These are phyloP conservation scores for Cyanistes caeruleus DNA, from an alignment of 2,113 vertebrate genomes.

Conservation along the genomic window DNA sequence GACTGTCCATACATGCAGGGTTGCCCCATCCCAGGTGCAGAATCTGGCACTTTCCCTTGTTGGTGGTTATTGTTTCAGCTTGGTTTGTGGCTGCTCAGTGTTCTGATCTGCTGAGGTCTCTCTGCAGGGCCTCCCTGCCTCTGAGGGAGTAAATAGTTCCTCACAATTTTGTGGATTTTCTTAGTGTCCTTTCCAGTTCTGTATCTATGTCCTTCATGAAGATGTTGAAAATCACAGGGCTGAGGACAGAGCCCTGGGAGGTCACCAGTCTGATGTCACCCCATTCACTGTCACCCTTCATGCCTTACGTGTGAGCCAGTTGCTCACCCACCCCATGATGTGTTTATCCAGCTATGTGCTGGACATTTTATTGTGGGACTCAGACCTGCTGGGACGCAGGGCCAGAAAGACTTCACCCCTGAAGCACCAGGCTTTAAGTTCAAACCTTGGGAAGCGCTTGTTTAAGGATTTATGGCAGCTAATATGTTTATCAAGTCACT, in stretches of 20 bases:
- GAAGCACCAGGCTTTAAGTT: too few relatives aligned
- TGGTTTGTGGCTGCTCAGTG: not conserved
- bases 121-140: not conserved
- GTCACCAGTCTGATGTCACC: not conserved
- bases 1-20: accelerated
- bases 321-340: not conserved
- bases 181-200: not conserved
- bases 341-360: not conserved
- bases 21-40: not conserved
- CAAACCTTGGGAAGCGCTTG: too few relatives aligned
- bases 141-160: accelerated
- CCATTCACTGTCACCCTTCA: accelerated
- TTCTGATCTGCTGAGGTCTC: not conserved
- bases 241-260: not conserved
- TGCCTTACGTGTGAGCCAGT: accelerated
- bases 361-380: not conserved
- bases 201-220: not conserved
- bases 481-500: too few relatives aligned
- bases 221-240: not conserved
- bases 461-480: too few relatives aligned
- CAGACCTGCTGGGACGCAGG: too few relatives aligned
- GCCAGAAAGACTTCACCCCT: too few relatives aligned
- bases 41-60: accelerated
- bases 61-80: not conserved
- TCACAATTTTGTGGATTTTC: not conserved